Base-by-base conservation (phyloP, 2,113 vertebrate genomes). In the Sylvilagus bachmani region DNA sequence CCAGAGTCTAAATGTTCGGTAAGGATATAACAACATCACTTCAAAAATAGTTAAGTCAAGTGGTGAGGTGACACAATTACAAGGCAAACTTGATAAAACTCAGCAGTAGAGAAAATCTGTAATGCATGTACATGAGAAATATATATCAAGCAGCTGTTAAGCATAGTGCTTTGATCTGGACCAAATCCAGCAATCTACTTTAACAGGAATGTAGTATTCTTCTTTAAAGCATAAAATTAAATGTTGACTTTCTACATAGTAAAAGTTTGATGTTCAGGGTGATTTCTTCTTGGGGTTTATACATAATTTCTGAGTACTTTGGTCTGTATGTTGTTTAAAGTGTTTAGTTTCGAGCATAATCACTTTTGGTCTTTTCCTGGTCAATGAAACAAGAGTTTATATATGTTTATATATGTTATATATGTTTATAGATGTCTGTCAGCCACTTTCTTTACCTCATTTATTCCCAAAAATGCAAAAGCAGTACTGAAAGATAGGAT, bases 391-490 rank as follows among this genome's bases (percentile, higher is more conserved):
- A 85, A 79, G 21, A 74, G 53, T 49, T 92, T 29, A 25, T 33
- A 38, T 25, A 25, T 4, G 3, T 55, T 27, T 85, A 44, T 44
- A 44, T 44, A 44, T 7, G 44, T 44, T 44, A 44, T 44, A 7
- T 6, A 44, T 44, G 44, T 44, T 44, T 44, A 44, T 44, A 44
- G 1, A 7, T 62, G 16, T 14, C 12, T 80, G 9, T 1, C 49
- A 33, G 13, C 14, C 44, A 66, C 1, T 44, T 44, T 29, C 10
- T 84, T 73, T 89, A 17, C 64, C 16, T 89, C 29, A 67, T 22
- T 80, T 51, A 58, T 31, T 49, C 81, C 36, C 80, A 58, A 93
- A 89, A 86, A 51, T 51, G 49, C 3, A 61, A 36, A 95, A 85
- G 27, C 36, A 5, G 64, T 14, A n/a, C 6, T 31, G 19, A 89